Base-by-base conservation (phyloP, 2,888 invertebrate species). In the Hirtodrosophila duncani region DNA sequence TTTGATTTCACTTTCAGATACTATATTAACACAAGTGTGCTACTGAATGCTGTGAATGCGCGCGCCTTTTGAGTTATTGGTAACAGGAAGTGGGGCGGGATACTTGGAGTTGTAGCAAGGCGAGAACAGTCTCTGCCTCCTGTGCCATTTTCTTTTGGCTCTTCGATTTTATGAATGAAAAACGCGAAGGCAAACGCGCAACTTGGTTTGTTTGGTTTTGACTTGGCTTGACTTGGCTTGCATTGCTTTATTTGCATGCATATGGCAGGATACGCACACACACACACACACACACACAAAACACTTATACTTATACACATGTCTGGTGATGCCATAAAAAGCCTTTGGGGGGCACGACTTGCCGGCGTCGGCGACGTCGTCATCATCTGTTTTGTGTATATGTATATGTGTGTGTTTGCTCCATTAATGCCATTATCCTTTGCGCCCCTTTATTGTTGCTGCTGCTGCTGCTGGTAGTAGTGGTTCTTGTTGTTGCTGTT, bases 111-210 rank as follows among this genome's bases (percentile, higher is more conserved):
- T 30, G 26, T 3, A 23, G 46, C 34, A 46, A 31, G 48, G 21
- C 37, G 36, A 31, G 31, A 26, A 16, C 26, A 29, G 41, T 42
- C 11, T 30, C 67, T 56, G 67, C 67, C 52, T 52, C 60, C 71
- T 67, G 56, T 61, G 50, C 62, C 71, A 64, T 79, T 79, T 72
- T 78, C 74, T n/a, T 72, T 74, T 72, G 60, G 58, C 74, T 80
- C 81, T 74, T 74, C 81, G 74, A 72, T 72, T 72, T 80, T 80
- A 81, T 74, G 81, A 80, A 72, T 80, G 74, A 63, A 80, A 62
- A 80, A 61, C 69, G 67, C 67, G 67, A 68, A 68, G 66, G 61
- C 68, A 65, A 53, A 39, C 64, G 67, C 80, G 71, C 64, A 63
- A 80, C 77, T 72, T 67, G 80, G 66, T 59, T 44, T 60, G 49